phyloP scores from a whole-genome alignment of 2,797 vertebrate genomes.

The Silurus lanzhouensis region DNA sequence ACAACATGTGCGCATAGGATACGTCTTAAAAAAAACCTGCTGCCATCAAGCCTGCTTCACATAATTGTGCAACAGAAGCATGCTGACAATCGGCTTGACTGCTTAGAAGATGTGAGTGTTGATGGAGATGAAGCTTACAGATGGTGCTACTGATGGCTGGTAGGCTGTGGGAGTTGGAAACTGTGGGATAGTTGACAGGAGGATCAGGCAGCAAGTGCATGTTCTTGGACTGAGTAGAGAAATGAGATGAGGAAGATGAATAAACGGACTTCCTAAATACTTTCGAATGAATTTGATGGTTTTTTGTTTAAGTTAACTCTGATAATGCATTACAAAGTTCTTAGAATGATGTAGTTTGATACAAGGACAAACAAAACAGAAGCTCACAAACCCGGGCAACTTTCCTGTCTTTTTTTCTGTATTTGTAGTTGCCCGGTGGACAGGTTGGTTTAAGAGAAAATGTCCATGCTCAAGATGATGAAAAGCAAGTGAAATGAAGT shows the following conservation, averaged over 20 bases:
- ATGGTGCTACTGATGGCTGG: constrained; percentile 38
- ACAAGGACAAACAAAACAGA: too few species aligned
- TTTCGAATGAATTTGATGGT: background rate
- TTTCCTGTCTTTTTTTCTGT: background rate
- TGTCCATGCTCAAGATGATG: background rate
- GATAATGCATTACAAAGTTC: background rate
- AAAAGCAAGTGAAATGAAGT: background rate
- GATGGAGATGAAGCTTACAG: constrained; percentile 33
- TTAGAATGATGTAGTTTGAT: background rate
- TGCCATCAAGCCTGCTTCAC: background rate
- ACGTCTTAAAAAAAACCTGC: background rate
- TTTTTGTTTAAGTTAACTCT: background rate
- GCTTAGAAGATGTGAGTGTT: background rate
- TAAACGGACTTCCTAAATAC: constrained; percentile 18
- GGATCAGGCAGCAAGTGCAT: constrained; percentile 42
- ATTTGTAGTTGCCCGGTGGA: background rate
- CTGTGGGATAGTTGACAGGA: constrained; percentile 49
- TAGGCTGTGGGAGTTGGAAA: constrained; percentile 40
- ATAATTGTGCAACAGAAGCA: constrained; percentile 13
- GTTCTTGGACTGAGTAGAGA: constrained; percentile 45
- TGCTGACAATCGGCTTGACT: background rate
- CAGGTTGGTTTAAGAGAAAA: background rate
- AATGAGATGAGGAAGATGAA: constrained; percentile 34
- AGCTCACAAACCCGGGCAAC: background rate
- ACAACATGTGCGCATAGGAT: background rate